A percentile compares a stretch with the other conserved stretches of the same genome.
Conservation (phyloP, 2,113 vertebrate species). For the Pluvialis apricaria region DNA sequence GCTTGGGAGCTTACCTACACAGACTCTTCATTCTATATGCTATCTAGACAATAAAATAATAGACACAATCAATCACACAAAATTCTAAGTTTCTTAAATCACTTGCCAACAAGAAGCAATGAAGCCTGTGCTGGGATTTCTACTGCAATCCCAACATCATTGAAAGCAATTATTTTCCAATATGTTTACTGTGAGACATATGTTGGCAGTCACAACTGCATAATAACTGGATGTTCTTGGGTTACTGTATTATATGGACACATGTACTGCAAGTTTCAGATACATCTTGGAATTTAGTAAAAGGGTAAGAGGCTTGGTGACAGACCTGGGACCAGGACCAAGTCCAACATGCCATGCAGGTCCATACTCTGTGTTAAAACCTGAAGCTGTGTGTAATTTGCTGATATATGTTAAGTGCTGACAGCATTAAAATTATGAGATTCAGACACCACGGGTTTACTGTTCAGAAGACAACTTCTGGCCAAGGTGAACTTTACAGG, state of each 20-base stretch:
- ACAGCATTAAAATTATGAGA: not conserved
- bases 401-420: fast-evolving
- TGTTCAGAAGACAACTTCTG: not conserved
- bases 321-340: not conserved
- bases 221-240: not conserved
- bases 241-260: not conserved
- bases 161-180: not conserved
- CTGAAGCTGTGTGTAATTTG: not conserved
- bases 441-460: not conserved
- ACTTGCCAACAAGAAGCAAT: not conserved
- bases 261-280: not conserved
- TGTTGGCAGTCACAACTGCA: not conserved
- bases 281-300: not conserved
- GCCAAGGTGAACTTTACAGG: not conserved
- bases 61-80: not conserved
- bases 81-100: not conserved
- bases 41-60: not conserved
- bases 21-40: not conserved
- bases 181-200: not conserved
- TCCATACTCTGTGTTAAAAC: not conserved
- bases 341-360: not conserved
- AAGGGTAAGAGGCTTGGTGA: not conserved
- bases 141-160: not conserved
- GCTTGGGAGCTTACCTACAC: not conserved
- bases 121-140: not conserved